These are phyloP conservation scores for Lordiphosa collinella DNA, from an alignment of 1,140 invertebrate species.

Conservation along the genomic window DNA sequence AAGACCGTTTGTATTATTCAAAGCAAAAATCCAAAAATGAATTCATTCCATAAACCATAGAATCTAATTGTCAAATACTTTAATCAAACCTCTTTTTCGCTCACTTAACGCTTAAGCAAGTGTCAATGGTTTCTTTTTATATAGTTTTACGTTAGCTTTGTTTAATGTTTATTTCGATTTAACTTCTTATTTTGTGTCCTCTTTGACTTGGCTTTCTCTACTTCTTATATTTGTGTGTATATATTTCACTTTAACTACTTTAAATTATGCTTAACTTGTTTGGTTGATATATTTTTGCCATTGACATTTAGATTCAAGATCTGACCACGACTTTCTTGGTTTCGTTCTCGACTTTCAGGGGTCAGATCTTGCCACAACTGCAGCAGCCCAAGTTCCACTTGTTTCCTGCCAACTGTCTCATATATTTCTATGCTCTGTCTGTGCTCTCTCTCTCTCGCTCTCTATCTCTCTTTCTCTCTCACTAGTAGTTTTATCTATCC, in stretches of 20 bases:
- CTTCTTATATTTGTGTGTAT: conserved; percentile 9
- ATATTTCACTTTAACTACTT: conserved; percentile 19
- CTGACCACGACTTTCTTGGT: conserved; percentile 20
- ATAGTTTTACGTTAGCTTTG: too few relatives aligned
- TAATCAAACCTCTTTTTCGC: too few relatives aligned
- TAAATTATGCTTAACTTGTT: conserved; percentile 1
- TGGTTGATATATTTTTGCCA: conserved; percentile 20
- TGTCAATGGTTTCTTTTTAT: too few relatives aligned
- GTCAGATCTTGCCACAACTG: neutral
- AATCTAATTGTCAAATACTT: too few relatives aligned
- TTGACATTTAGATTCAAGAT: conserved; percentile 29
- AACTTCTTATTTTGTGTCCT: neutral
- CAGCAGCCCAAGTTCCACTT: too few relatives aligned
- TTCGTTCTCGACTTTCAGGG: conserved; percentile 3
- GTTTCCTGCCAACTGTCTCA: neutral
- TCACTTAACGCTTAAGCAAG: too few relatives aligned
- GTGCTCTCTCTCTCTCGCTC: conserved; percentile 11
- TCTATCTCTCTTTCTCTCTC: conserved; percentile 12
- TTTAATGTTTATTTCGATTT: conserved; percentile 4
- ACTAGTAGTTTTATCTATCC: conserved; percentile 44
- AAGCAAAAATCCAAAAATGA: too few relatives aligned
- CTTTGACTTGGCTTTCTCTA: neutral
- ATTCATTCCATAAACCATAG: too few relatives aligned
- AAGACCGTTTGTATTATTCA: too few relatives aligned
- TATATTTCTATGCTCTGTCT: conserved; percentile 9